Conservation (phyloP, 2,888 invertebrate species). For the Amphipoea oculea region DNA sequence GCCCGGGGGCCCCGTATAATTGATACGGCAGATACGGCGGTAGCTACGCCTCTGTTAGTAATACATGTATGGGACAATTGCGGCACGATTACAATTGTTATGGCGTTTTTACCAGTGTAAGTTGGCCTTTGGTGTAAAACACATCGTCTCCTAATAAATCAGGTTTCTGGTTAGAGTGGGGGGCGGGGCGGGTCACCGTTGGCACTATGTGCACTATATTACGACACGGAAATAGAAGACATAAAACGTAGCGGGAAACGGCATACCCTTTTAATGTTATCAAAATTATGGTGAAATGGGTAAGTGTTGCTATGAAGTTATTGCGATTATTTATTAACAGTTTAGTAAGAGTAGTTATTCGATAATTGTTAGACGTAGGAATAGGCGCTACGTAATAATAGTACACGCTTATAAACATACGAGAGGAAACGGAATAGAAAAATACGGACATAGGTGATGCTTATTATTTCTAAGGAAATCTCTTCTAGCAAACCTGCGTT, state of each 20-base stretch:
- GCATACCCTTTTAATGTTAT: slow-evolving; percentile 33
- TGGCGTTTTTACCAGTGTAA: slow-evolving; percentile 39
- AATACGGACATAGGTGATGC: neutral
- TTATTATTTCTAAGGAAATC: neutral
- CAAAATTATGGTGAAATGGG: slow-evolving; percentile 45
- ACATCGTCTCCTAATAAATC: slow-evolving; percentile 28
- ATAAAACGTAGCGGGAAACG: slow-evolving; percentile 60
- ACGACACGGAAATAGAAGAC: slow-evolving; percentile 51
- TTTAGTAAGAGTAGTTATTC: neutral
- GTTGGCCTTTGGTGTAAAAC: slow-evolving; percentile 29
- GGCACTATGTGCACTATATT: slow-evolving; percentile 53
- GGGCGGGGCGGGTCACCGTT: slow-evolving; percentile 51
- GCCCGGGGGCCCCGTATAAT: too few species aligned
- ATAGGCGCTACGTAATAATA: neutral
- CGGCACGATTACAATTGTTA: slow-evolving; percentile 61
- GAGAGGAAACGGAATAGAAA: neutral
- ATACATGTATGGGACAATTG: slow-evolving; percentile 60
- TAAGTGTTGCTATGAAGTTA: slow-evolving; percentile 21
- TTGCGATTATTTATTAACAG: slow-evolving; percentile 24
- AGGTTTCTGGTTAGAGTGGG: slow-evolving; percentile 25
- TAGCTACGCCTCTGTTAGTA: neutral
- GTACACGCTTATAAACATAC: neutral
- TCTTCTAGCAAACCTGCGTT: too few species aligned
- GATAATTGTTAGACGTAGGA: neutral
- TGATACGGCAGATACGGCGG: too few species aligned